Base-by-base conservation (phyloP, 1,140 invertebrate species). In the Asbolus verrucosus region DNA sequence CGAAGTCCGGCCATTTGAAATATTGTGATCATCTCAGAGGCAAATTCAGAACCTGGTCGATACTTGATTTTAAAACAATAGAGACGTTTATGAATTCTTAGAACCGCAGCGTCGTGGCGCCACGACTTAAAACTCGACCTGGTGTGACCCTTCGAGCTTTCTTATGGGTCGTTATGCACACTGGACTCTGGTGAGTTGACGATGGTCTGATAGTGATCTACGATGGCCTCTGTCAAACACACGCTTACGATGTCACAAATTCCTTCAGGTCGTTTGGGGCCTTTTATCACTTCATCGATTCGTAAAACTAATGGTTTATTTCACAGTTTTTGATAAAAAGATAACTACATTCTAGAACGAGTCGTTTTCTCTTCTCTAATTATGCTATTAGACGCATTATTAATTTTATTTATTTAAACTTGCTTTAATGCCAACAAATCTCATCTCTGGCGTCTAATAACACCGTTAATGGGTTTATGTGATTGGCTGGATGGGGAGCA, bases 201-300 rank as follows among this genome's bases (percentile, higher is more conserved):
- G 65, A 67, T 67, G 65, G 27, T 38, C 65, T 67, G 65, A 67
- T 67, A 67, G 43, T 67, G 65, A 67, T 67, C 65, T 54, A 67
- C 54, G 65, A 67, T 43, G 54, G 65, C 65, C 54, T 38, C 65
- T 67, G 65, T 67, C 65, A 67, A 67, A 67, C 65, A 67, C 65
- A 67, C 65, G 65, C 65, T 67, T 50, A 67, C 39, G 33, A 38
- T 54, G 46, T 67, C 39, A 54, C 46, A 54, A 54, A 54, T 54
- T 54, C 27, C 46, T 27, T 14, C 18, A 9, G 21, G 21, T 27
- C 19, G 21, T 54, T 54, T 27, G n/a, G 39, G 15, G 46, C 19
- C 27, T 21, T 24, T 27, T 54, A 54, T 54, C 46, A 54, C 46
- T 54, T 54, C 46, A 54, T 54, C 46, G 46, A 54, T 54, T 54